Evolutionary conservation across 2,113 vertebrate genomes (phyloP), one percentile per base, ranked within the genome.

Genomic region (Oceanites oceanicus): DNA sequence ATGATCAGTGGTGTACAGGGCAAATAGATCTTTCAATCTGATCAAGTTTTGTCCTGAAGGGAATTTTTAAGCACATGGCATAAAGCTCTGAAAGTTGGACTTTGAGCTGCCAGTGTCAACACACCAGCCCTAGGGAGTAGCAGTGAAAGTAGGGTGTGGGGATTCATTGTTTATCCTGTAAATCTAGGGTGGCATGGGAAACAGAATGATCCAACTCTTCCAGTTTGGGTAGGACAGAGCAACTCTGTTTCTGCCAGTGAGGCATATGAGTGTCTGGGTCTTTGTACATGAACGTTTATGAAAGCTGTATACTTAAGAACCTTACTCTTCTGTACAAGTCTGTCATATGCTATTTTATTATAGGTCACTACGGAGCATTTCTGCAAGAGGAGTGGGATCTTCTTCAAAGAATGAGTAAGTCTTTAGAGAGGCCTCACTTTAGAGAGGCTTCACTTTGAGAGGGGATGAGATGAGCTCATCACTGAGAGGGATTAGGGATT

Each of bases 311-410:
- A 4, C 36, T 34, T 74, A 40, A 80, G 71, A 14, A 25, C 81
- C 89, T 86, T 23, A 27, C 32, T 73, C 21, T 53, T 58, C 45
- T 61, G 13, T 68, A 25, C 36, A 58, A 81, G 27, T 58, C 34
- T 78, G 38, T 72, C 15, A 23, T 49, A 3, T n/a, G 36, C 29
- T 91, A 1, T 59, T 92, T 82, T 93, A 15, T 86, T 40, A 11
- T 62, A 99, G 99, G 99, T 82, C 99, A 99, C 96, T 99, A 99
- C 3, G 99, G 99, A 47, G 99, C 98, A 52, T 99, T 99, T 90
- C 98, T 99, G 26, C 99, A 99, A 97, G 99, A 99, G 12, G 99
- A 99, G 86, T 99, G 99, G 99, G 99, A 98, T 81, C 98, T 99
- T 90, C 98, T 99, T 29, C 98, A 98, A 95, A 99, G 98, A 94